phyloP scores from a whole-genome alignment of 2,113 vertebrate species.

The Stictonetta naevosa region DNA sequence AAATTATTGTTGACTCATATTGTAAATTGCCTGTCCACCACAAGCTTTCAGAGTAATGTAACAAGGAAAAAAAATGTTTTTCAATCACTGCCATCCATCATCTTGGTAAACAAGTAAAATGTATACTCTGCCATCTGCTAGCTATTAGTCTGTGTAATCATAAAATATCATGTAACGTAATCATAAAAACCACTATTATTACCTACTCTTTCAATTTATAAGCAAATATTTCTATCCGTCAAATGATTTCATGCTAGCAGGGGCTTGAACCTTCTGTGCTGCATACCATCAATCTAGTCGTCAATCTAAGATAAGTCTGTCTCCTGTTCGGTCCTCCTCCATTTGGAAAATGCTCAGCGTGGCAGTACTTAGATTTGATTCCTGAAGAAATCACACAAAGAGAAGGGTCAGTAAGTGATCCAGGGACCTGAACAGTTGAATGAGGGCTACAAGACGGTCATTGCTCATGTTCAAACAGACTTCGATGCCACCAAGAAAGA shows the following conservation, averaged over 20 bases:
- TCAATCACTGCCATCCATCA: constrained; percentile 53
- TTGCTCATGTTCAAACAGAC: not conserved
- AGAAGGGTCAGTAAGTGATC: constrained; percentile 6
- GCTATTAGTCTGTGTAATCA: constrained; percentile 68
- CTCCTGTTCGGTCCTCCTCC: not conserved
- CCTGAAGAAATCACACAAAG: constrained; percentile 25
- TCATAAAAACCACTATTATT: constrained; percentile 63
- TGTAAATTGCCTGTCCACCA: constrained; percentile 39
- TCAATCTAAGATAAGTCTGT: not conserved
- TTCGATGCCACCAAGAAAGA: not conserved
- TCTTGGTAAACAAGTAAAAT: constrained; percentile 46
- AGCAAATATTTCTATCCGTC: constrained; percentile 61
- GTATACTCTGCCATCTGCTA: constrained; percentile 50
- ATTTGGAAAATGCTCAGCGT: not conserved
- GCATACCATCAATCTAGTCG: not conserved
- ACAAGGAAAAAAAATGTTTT: constrained; percentile 27
- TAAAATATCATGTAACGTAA: constrained; percentile 60
- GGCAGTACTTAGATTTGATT: not conserved
- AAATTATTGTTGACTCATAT: constrained; percentile 22
- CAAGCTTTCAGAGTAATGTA: constrained; percentile 45
- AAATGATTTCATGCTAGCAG: constrained; percentile 38
- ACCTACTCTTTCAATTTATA: constrained; percentile 59
- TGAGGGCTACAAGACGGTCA: not conserved
- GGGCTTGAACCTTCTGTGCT: not conserved
- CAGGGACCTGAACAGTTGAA: not conserved